Evolutionary conservation across 1,140 invertebrate species (phyloP).

Genomic region (Drosophila miranda): DNA sequence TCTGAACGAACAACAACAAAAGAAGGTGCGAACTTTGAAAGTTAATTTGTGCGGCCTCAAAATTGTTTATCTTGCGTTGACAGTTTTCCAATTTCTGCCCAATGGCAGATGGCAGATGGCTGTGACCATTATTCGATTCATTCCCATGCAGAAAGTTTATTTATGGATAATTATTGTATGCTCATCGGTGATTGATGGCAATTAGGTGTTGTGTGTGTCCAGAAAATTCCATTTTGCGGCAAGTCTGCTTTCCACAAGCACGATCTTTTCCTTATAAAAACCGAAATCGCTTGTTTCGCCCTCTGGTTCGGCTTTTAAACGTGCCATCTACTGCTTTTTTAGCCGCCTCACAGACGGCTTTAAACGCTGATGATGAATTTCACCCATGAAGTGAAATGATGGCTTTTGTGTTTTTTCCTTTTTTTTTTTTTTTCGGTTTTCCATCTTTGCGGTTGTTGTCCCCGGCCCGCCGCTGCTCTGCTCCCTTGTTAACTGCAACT

Average conservation of each 20-base stretch:
- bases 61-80: constrained; percentile 32
- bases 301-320: background rate
- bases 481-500: constrained; percentile 24
- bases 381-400: constrained; percentile 68
- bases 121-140: constrained; percentile 16
- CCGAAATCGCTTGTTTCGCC: background rate
- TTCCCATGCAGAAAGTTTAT: constrained; percentile 41
- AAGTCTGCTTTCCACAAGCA: too few species aligned
- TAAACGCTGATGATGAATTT: constrained; percentile 66
- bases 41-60: constrained; percentile 25
- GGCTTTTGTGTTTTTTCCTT: constrained; percentile 29
- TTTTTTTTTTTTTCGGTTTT: constrained; percentile 22
- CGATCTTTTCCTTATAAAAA: background rate
- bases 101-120: background rate
- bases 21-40: constrained; percentile 73
- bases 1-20: constrained; percentile 23
- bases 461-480: constrained; percentile 1
- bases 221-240: too few species aligned
- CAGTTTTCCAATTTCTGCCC: constrained; percentile 42
- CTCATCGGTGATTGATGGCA: constrained; percentile 28
- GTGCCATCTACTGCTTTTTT: background rate
- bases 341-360: constrained; percentile 20
- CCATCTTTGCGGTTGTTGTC: constrained; percentile 26
- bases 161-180: constrained; percentile 5
- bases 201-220: constrained; percentile 12